Conservation (phyloP, 2,888 invertebrate species). For the Melinopterus prodromus region DNA sequence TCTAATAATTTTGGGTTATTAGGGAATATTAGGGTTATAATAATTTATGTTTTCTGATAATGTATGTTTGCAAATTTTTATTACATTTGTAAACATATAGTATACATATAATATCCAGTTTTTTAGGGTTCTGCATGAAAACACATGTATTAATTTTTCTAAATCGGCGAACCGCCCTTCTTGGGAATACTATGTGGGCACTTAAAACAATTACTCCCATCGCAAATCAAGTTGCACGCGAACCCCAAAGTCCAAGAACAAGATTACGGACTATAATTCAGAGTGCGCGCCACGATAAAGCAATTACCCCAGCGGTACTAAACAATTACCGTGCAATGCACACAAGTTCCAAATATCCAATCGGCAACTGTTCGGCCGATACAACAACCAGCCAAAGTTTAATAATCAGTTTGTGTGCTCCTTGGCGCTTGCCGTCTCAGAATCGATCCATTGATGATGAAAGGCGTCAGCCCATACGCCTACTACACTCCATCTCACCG, state of each 20-base stretch:
- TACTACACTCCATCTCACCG: not conserved
- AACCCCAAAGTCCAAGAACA: not conserved
- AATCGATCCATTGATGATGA: not conserved
- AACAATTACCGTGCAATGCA: not conserved
- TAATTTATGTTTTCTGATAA: too few relatives aligned
- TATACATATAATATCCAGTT: too few relatives aligned
- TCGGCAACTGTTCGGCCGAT: not conserved
- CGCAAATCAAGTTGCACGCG: constrained; percentile 14
- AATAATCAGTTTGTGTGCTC: not conserved
- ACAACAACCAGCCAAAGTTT: not conserved
- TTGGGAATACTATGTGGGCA: too few relatives aligned
- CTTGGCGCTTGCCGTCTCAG: not conserved
- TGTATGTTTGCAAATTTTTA: too few relatives aligned
- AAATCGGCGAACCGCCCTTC: too few relatives aligned
- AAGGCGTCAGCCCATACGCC: not conserved
- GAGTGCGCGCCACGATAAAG: not conserved
- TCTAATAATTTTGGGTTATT: too few relatives aligned
- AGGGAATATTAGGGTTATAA: too few relatives aligned
- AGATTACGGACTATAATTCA: not conserved
- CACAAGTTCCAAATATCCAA: not conserved
- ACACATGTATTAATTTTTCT: too few relatives aligned
- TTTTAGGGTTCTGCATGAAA: too few relatives aligned
- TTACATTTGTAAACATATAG: too few relatives aligned
- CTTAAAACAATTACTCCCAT: not conserved
- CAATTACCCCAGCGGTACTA: not conserved